A percentile compares a stretch with the other conserved stretches of the same genome.
These are phyloP conservation scores for Lordiphosa stackelbergi DNA, from an alignment of 1,140 invertebrate genomes.

Conservation along the genomic window DNA sequence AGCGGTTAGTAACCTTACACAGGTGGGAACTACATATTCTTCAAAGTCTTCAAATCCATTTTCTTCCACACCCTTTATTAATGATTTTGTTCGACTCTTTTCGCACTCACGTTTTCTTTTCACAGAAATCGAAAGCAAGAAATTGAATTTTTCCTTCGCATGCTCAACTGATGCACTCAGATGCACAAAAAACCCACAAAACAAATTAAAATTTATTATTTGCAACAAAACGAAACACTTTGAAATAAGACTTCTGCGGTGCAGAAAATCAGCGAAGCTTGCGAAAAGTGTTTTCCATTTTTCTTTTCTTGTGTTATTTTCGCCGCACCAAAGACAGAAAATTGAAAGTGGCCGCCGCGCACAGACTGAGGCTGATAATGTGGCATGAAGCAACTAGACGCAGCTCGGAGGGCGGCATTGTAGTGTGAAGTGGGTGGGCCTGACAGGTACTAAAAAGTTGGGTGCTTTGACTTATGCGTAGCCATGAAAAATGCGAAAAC, in stretches of 20 bases:
- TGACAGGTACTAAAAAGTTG: constrained; percentile 31
- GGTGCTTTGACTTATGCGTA: constrained; percentile 50
- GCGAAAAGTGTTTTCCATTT: constrained; percentile 53
- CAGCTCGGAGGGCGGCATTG: constrained; percentile 28
- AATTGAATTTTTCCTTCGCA: constrained; percentile 42
- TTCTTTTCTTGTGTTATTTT: constrained; percentile 30
- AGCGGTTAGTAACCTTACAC: constrained; percentile 52
- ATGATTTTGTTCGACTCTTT: background rate
- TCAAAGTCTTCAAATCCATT: constrained; percentile 8
- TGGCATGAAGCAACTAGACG: constrained; percentile 34
- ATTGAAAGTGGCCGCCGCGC: constrained; percentile 45
- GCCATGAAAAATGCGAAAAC: background rate
- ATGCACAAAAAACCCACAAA: constrained; percentile 51
- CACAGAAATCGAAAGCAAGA: constrained; percentile 54
- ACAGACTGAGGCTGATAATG: constrained; percentile 49
- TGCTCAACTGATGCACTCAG: constrained; percentile 66
- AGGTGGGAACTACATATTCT: too few relatives aligned
- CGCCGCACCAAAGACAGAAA: constrained; percentile 18
- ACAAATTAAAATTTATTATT: constrained; percentile 69
- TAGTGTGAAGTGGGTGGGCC: constrained; percentile 59
- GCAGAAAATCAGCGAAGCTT: constrained; percentile 63
- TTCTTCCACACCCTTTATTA: background rate
- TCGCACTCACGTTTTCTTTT: constrained; percentile 15
- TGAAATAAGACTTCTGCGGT: constrained; percentile 41
- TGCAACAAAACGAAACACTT: constrained; percentile 61